Percentiles rank a stretch among this genome's conserved stretches.
phyloP scores from a whole-genome alignment of 2,888 invertebrate species.

The Acanthosepion esculentum region DNA sequence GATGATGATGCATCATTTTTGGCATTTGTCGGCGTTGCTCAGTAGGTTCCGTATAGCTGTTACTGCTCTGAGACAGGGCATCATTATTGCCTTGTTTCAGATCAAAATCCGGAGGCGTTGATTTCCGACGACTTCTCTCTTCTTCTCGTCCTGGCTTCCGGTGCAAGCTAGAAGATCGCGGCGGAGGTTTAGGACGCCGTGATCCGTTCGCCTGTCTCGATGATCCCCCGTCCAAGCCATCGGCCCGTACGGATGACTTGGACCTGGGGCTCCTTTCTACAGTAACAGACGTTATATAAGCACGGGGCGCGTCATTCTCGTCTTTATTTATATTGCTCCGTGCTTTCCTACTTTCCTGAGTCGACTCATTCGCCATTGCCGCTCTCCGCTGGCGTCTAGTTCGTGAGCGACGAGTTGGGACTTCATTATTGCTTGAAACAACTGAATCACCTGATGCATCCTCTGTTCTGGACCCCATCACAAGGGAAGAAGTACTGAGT shows the following conservation, averaged over 20 bases:
- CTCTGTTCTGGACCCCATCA: neutral
- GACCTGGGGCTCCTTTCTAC: constrained; percentile 39
- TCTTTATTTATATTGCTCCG: constrained; percentile 34
- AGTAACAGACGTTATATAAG: constrained; percentile 21
- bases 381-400: constrained; percentile 43
- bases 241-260: constrained; percentile 25
- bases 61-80: constrained; percentile 47
- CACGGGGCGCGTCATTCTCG: neutral
- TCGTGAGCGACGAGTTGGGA: constrained; percentile 35
- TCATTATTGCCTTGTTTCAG: constrained; percentile 58
- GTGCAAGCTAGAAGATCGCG: constrained; percentile 49
- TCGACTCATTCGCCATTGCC: constrained; percentile 47
- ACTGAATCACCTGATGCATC: constrained; percentile 37
- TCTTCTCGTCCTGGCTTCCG: constrained; percentile 48
- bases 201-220: constrained; percentile 35
- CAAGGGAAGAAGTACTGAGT: neutral
- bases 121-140: constrained; percentile 54
- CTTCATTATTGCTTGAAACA: neutral
- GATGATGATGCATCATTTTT: neutral
- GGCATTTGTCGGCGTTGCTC: neutral
- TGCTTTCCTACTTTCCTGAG: constrained; percentile 44
- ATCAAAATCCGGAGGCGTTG: constrained; percentile 59
- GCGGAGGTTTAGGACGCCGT: constrained; percentile 48
- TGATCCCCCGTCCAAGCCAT: constrained; percentile 38
- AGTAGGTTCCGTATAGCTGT: neutral